Evolutionary conservation across 2,113 vertebrate genomes (phyloP).

Genomic region (Apistogramma diplotaenia): DNA sequence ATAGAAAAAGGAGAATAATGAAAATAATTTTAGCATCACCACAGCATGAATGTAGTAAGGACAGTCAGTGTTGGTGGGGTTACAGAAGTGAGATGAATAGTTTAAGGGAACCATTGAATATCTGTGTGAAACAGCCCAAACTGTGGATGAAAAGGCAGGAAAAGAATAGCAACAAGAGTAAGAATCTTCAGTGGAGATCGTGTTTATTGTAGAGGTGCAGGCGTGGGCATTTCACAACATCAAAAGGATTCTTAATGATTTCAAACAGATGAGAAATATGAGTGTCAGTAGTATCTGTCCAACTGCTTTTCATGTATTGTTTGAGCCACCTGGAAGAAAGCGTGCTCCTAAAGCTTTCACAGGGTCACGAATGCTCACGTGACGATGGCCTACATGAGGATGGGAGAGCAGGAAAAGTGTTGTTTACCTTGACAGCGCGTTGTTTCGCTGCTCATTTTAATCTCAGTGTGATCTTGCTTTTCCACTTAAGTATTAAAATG

Average conservation of each 20-base stretch:
- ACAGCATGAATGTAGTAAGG: background rate
- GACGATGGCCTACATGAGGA: background rate
- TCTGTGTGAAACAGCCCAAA: no score
- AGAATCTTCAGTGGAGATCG: no score
- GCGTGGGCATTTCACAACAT: background rate
- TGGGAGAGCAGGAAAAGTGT: background rate
- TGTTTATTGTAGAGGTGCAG: no score
- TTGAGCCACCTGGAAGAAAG: background rate
- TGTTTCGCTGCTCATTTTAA: background rate
- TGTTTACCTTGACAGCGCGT: background rate
- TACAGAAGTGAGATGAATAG: background rate
- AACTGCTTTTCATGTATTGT: background rate
- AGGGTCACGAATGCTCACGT: background rate
- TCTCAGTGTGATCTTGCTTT: background rate
- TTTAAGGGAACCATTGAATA: no score
- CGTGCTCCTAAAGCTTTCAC: background rate
- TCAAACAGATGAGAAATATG: background rate
- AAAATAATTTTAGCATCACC: background rate
- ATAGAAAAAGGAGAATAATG: background rate
- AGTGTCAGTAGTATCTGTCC: background rate
- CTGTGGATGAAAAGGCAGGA: no score
- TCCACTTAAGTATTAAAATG: background rate
- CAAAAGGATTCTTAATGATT: background rate
- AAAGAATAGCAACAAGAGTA: no score
- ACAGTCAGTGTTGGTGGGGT: background rate